Conservation (phyloP, 2,113 vertebrate genomes). For the Thunnus thynnus region DNA sequence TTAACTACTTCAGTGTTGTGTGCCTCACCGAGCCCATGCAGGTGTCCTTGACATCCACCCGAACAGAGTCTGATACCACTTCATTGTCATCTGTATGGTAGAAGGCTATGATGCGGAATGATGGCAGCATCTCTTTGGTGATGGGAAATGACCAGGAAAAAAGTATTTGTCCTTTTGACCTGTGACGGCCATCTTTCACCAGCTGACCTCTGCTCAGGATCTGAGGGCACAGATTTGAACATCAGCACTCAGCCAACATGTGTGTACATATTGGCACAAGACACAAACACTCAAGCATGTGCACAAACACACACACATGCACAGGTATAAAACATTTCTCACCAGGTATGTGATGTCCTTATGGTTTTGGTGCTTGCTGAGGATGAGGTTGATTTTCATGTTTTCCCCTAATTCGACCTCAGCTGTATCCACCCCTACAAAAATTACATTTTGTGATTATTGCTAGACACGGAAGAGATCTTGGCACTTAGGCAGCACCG, state of each 20-base stretch:
- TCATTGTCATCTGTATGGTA: conserved; percentile 76
- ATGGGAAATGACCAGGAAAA: conserved; percentile 64
- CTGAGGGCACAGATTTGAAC: conserved; percentile 57
- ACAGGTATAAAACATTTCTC: conserved; percentile 37
- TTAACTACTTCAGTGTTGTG: background rate
- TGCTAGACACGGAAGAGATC: no score
- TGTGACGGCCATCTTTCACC: conserved; percentile 62
- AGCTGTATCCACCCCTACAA: conserved; percentile 47
- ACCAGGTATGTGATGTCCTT: conserved; percentile 85
- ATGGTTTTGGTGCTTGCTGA: conserved; percentile 36
- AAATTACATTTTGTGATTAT: background rate
- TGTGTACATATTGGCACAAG: background rate
- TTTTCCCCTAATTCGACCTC: conserved; percentile 54
- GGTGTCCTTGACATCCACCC: conserved; percentile 83
- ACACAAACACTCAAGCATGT: background rate
- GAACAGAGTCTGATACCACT: conserved; percentile 88
- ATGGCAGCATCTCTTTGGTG: conserved; percentile 82
- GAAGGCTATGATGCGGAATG: conserved; percentile 85
- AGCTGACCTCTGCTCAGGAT: conserved; percentile 84
- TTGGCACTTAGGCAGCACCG: background rate
- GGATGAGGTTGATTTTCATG: conserved; percentile 73
- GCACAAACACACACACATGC: background rate
- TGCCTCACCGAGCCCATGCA: conserved; percentile 85
- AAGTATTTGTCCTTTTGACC: conserved; percentile 68
- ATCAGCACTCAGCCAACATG: background rate